Evolutionary conservation across 1,140 invertebrate genomes (phyloP).

Genomic region (Teleogryllus occipitalis): DNA sequence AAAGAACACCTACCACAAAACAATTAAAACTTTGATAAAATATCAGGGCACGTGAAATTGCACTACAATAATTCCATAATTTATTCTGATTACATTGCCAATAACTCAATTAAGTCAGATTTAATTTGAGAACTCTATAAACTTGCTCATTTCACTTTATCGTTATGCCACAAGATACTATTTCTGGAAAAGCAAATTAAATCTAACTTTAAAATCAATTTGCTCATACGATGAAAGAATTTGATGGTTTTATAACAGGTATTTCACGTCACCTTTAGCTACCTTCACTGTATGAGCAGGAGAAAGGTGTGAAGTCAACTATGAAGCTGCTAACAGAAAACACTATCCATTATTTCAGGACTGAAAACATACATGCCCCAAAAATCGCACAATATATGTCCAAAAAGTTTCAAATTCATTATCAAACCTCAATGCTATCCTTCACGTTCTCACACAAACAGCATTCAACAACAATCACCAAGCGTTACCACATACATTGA

Average conservation of each 20-base stretch:
- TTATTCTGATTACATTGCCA: no score
- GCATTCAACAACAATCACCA: no score
- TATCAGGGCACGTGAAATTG: not conserved
- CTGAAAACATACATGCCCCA: not conserved
- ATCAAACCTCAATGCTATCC: not conserved
- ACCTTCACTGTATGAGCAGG: not conserved
- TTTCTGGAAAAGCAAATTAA: no score
- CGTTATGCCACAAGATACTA: no score
- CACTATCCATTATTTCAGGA: not conserved
- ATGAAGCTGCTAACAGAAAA: not conserved
- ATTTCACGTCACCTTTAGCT: not conserved
- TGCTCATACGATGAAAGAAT: no score
- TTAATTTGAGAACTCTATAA: no score
- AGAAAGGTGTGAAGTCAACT: not conserved
- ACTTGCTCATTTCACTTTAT: no score
- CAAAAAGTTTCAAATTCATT: not conserved
- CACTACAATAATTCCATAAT: no score
- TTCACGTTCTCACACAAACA: not conserved
- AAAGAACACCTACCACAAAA: not conserved
- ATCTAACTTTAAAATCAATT: no score
- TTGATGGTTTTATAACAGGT: no score
- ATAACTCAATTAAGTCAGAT: no score
- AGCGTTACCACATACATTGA: not conserved
- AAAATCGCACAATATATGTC: not conserved
- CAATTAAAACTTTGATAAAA: not conserved